These are phyloP conservation scores for Melangyna quadrimaculata DNA, from an alignment of 2,888 invertebrate species.

Conservation along the genomic window DNA sequence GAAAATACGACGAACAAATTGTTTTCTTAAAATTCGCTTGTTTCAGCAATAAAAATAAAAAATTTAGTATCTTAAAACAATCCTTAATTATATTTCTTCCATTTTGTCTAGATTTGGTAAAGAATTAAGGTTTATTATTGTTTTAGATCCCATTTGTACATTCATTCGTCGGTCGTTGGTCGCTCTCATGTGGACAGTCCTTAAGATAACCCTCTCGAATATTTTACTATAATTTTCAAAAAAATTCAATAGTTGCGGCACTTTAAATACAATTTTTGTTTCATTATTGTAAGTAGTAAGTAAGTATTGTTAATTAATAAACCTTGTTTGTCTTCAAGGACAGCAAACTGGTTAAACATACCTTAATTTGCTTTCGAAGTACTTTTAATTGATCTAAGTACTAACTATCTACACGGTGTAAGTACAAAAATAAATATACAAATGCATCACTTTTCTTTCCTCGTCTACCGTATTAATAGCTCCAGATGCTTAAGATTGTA, in stretches of 20 bases:
- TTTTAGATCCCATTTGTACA: too few species aligned
- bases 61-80: too few species aligned
- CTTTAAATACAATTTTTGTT: too few species aligned
- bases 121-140: too few species aligned
- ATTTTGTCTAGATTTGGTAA: too few species aligned
- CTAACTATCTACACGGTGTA: background rate
- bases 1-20: too few species aligned
- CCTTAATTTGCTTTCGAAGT: background rate
- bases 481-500: background rate
- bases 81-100: too few species aligned
- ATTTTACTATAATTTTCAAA: background rate
- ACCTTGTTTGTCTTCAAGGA: background rate
- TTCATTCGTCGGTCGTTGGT: too few species aligned
- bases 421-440: background rate
- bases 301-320: background rate
- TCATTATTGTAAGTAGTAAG: too few species aligned
- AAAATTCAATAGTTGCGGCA: background rate
- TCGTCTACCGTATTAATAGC: conserved; percentile 4
- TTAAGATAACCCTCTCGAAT: background rate
- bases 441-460: background rate
- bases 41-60: too few species aligned
- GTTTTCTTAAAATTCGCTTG: too few species aligned
- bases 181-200: too few species aligned
- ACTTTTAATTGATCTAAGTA: conserved; percentile 15
- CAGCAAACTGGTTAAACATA: background rate